Evolutionary conservation across 2,888 invertebrate genomes (phyloP).

Genomic region (Harpalus rubripes): DNA sequence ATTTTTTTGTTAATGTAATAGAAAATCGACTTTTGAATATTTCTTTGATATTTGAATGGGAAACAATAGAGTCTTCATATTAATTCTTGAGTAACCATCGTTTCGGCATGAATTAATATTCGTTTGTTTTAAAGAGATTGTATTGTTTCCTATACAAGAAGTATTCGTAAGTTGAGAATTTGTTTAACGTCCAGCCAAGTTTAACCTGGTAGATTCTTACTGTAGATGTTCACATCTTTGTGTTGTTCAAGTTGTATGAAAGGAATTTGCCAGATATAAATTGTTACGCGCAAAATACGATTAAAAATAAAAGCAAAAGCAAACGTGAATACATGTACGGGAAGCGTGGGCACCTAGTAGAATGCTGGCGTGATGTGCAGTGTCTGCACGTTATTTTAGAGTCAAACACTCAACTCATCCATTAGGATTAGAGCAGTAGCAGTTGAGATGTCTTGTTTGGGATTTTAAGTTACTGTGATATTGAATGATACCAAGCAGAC

Average conservation of each 20-base stretch:
- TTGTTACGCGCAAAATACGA: conserved; percentile 52
- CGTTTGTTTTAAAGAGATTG: conserved; percentile 3
- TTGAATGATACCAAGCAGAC: conserved; percentile 56
- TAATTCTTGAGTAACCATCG: background rate
- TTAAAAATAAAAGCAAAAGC: conserved; percentile 8
- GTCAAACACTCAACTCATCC: conserved; percentile 49
- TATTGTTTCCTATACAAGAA: conserved; percentile 22
- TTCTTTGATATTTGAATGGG: conserved; percentile 3
- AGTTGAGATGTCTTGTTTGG: conserved; percentile 50
- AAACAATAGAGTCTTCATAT: background rate
- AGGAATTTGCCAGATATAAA: conserved; percentile 60
- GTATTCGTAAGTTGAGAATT: conserved; percentile 34
- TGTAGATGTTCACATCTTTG: conserved; percentile 64
- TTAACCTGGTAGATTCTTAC: conserved; percentile 58
- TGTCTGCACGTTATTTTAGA: conserved; percentile 45
- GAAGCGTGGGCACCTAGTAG: conserved; percentile 25
- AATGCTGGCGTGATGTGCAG: conserved; percentile 6
- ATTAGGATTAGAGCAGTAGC: conserved; percentile 48
- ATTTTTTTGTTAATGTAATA: conserved; percentile 58
- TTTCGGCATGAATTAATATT: background rate
- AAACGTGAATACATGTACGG: conserved; percentile 36
- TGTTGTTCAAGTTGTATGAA: conserved; percentile 62
- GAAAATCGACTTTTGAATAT: conserved; percentile 31
- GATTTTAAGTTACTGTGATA: conserved; percentile 61
- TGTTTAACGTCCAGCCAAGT: conserved; percentile 54